Base-by-base conservation (phyloP, 2,113 vertebrate species). In the Baryphthengus martii region DNA sequence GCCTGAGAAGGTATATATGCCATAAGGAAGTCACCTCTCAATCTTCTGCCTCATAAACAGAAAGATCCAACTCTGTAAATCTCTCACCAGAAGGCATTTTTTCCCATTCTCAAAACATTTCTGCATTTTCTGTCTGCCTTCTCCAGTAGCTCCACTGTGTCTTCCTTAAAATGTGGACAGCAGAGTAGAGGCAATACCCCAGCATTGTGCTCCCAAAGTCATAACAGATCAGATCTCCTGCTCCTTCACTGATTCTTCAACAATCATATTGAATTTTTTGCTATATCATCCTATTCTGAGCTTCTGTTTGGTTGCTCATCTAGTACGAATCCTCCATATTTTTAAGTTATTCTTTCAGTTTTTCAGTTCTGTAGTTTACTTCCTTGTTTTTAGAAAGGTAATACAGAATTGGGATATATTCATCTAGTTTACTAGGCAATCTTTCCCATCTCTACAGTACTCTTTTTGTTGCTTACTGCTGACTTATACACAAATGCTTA, bases 21-120 rank as follows among this genome's bases (percentile, higher is more conserved):
- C 70, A 93, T 95, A 92, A 95, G 76, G 52, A 85, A 95, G 73
- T 56, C 95, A 89, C 91, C 81, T 95, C 84, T 97, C 95, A 93
- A 53, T 95, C 93, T 96, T 95, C 66, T 92, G 58, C 33, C 66
- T 90, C 89, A 85, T 94, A 95, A 97, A 91, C 56, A 89, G 84
- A 85, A 91, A 93, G 94, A 94, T 53, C 94, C 87, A 93, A 15
- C 83, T 90, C 56, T 70, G 59, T 84, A 90, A 94, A 92, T 93
- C 77, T 95, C 82, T 78, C 84, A 89, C 66, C 62, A 91, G 77
- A 85, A 95, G 84, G 80, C 58, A 77, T 87, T 82, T 95, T 94
- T 52, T 85, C 49, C 49, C 7, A 1, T 85, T 91, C 88, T 89
- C 55, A 53, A 89, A 87, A 73, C 8, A 75, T 45, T 91, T 87